Evolutionary conservation across 2,113 vertebrate genomes (phyloP), one percentile per base, ranked within the genome.

Genomic region (Podarcis cretensis): DNA sequence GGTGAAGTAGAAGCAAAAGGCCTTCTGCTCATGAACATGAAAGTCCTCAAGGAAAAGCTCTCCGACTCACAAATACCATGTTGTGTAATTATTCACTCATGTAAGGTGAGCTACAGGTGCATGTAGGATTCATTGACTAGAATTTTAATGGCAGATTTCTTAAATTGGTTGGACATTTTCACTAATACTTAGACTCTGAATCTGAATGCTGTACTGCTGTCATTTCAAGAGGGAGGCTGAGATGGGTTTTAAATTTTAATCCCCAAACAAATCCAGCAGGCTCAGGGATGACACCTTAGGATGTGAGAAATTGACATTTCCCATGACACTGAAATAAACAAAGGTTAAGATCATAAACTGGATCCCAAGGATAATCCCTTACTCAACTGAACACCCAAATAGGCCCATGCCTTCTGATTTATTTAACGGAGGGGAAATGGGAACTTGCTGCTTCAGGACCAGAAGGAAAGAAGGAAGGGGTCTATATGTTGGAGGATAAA

Each of bases 1-100:
- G 66, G 65, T 89, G 87, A 84, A 78, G 81, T 57, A 63, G 74
- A 89, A 84, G 82, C 74, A 71, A 84, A 89, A 89, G 48, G 48
- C 66, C 77, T 80, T 63, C 76, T 89, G 66, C 80, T 89, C 63
- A 76, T 66, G 63, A 71, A 7, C 4, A 5, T 77, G 81, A 43
- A 1, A 1, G 16, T 81, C 83, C 83, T 85, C 75, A 48, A 74
- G 83, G 83, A 74, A 80, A 89, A 85, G 35, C 27, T 85, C 83
- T 79, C 35, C 4, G 14, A 37, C 54, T 74, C 68, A 85, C 48
- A 63, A 71, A 21, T 3, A 4, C 75, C 81, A 66, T 1, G 1
- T 30, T 81, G 37, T 16, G 0, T 37, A 54, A 81, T 57, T 86
- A 35, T n/a, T 77, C 30, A 40, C 89, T 89, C 71, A 21, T 20